Percentiles rank a stretch among this genome's conserved stretches.
phyloP scores from a whole-genome alignment of 2,888 invertebrate species.

The Drosophila leonis region DNA sequence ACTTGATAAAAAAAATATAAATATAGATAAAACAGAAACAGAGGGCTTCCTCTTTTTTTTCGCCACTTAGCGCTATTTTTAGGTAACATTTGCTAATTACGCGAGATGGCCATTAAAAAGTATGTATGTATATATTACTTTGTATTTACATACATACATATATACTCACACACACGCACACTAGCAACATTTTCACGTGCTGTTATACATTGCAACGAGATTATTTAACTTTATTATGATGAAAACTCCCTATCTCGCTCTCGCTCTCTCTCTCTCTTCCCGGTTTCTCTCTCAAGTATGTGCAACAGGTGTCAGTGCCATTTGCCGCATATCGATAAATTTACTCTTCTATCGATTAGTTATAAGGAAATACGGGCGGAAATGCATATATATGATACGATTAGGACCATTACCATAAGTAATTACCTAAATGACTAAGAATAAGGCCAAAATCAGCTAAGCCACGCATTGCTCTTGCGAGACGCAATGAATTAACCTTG shows the following conservation, averaged over 20 bases:
- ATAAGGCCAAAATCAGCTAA: slow-evolving; percentile 3
- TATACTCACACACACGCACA: not conserved
- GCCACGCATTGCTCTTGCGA: too few relatives aligned
- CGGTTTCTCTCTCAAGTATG: not conserved
- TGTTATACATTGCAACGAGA: not conserved
- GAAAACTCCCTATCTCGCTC: not conserved
- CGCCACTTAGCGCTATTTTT: slow-evolving; percentile 13
- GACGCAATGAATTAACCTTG: slow-evolving; percentile 42
- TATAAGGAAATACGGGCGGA: not conserved
- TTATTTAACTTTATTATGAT: slow-evolving; percentile 15
- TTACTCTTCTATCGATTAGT: slow-evolving; percentile 35
- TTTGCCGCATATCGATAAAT: slow-evolving; percentile 44
- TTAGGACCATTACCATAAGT: slow-evolving; percentile 3
- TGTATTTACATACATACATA: not conserved
- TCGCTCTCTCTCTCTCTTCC: not conserved
- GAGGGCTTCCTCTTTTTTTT: slow-evolving; percentile 11
- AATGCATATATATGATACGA: not conserved
- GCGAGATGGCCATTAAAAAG: not conserved
- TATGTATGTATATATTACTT: not conserved
- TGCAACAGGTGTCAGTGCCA: slow-evolving; percentile 52
- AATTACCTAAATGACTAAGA: slow-evolving; percentile 21
- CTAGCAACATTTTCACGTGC: not conserved
- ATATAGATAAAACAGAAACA: slow-evolving; percentile 1
- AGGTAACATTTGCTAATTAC: slow-evolving; percentile 12
- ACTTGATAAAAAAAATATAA: not conserved